Base-by-base conservation (phyloP, 2,888 invertebrate species). In the Papilio gigon region DNA sequence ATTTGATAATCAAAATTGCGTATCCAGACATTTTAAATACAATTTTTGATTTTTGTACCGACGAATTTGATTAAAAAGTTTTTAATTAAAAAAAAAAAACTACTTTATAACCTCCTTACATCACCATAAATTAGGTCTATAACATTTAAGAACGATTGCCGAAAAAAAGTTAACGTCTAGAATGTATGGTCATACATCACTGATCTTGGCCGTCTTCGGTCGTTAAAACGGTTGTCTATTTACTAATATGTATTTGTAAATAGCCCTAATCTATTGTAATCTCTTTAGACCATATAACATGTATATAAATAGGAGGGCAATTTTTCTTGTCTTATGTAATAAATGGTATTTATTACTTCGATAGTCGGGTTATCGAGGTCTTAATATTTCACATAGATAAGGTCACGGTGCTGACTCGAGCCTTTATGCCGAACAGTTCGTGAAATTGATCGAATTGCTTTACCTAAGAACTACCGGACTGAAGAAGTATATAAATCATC, bases 331-430 rank as follows among this genome's bases (percentile, higher is more conserved):
- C 63, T 35, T n/a, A 9, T 50, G 27, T 40, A 20, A 47, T 67
- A 67, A 60, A 17, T n/a, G 17, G 60, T 37, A 60, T 67, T 67
- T 56, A 56, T 62, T 62, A 33, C 20, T 17, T 27, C 27, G 44
- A 68, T 53, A 58, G 44, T 12, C 33, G 58, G 68, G 68, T 58
- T 53, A 62, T 56, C 61, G 42, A 30, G 12, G 62, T 62, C 50
- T 12, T 50, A 62, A 67, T 56, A 62, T 42, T 58, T 58, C 44
- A 58, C 30, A 14, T 33, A 56, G 65, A 65, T 65, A 62, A 44
- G 2, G 62, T 60, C 60, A 58, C 65, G 30, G 58, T 65, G 53
- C 53, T 56, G 42, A 64, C 40, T 53, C 40, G 53, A 64, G 20
- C 20, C 65, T 42, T 40, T 65, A 42, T 58, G n/a, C 27, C 42